Evolutionary conservation across 2,113 vertebrate genomes (phyloP), one percentile per base, ranked within the genome.

Genomic region (Pheucticus melanocephalus): DNA sequence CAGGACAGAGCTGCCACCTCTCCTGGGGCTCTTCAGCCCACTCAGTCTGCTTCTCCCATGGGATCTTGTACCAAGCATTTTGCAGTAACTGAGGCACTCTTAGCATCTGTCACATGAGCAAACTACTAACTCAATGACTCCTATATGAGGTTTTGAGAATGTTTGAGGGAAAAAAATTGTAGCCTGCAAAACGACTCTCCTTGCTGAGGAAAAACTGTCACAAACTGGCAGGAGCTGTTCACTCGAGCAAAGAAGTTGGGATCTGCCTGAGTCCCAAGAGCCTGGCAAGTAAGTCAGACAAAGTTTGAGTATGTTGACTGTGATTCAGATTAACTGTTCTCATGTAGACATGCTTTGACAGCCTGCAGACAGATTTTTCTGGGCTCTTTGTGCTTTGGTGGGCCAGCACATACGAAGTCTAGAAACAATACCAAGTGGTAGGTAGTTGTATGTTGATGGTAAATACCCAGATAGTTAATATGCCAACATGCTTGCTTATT

Each of bases 31-130:
- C 47, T 35, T 63, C 57, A 50, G 22, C 53, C 53, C 4, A 0
- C 64, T 59, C 12, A 0, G 0, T 30, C 54, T 68, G 53, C 35
- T 50, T 60, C 54, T 94, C 42, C 72, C 2, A 0, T 1, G 2
- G 69, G 31, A 44, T 61, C 51, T 87, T 22, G 31, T 61, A 53
- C 65, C 61, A 15, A 22, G 47, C 1, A 2, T 61, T 88, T 75
- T 75, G 48, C 28, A 57, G 51, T 84, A 44, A n/a, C 23, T 59
- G 44, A 83, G 57, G 77, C 42, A 14, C 37, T 45, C 61, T 57
- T 44, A 39, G 68, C 47, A 39, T 69, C 80, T 84, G 50, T 79
- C 61, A 28, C 15, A 2, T 10, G 21, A 42, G 35, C 25, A 51
- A 54, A 72, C 5, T 47, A 30, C 39, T 35, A 35, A 44, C 37